Evolutionary conservation across 2,113 vertebrate genomes (phyloP).

Genomic region (Herpetotheres cachinnans): DNA sequence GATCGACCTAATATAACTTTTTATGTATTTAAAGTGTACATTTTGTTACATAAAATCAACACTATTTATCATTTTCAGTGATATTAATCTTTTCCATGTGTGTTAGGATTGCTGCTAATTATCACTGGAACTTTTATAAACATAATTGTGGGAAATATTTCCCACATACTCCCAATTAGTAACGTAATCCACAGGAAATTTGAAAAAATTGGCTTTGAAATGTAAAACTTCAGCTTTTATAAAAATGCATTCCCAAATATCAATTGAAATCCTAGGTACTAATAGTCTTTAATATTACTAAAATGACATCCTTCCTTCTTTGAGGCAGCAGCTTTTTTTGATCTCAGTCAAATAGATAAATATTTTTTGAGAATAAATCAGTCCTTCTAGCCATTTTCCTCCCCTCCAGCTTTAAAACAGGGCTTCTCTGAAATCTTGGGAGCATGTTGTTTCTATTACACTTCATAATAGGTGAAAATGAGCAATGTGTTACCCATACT

Average conservation of each 20-base stretch:
- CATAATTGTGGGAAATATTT: conserved; percentile 60
- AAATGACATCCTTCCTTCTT: neutral
- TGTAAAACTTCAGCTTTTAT: conserved; percentile 51
- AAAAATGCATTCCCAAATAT: neutral
- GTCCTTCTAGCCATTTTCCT: neutral
- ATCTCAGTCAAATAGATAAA: neutral
- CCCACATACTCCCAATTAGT: conserved; percentile 63
- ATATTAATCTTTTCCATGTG: conserved; percentile 35
- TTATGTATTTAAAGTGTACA: neutral
- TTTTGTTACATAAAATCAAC: conserved; percentile 18
- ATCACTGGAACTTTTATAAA: conserved; percentile 37
- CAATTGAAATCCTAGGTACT: neutral
- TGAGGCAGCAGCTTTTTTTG: neutral
- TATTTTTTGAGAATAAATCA: neutral
- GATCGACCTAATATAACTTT: neutral
- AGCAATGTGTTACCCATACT: neutral
- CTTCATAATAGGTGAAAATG: neutral
- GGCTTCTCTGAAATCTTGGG: neutral
- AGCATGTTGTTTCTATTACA: neutral
- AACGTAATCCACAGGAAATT: conserved; percentile 44
- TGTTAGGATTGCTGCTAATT: conserved; percentile 43
- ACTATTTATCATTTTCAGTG: neutral
- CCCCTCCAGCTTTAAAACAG: neutral
- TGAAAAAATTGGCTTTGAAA: conserved; percentile 59
- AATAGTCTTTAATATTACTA: neutral